Conservation (phyloP, 2,113 vertebrate genomes). For the Pedetes capensis region DNA sequence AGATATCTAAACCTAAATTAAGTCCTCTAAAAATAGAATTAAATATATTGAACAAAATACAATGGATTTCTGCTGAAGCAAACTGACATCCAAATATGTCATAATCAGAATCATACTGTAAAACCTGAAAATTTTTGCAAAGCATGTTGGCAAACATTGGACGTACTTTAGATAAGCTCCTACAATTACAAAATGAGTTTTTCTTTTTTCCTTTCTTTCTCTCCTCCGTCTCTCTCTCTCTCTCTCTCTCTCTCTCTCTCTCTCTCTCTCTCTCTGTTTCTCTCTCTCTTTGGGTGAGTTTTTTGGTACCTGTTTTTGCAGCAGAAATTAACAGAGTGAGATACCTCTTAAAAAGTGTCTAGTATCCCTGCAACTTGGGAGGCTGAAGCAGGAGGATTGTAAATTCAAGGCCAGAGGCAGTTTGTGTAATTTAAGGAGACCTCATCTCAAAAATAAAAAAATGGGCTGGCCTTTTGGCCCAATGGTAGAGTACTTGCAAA, state of each 20-base stretch:
- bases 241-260: too few species aligned
- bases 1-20: slow-evolving; percentile 38
- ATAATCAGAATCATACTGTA: slow-evolving; percentile 12
- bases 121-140: slow-evolving; percentile 22
- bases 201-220: background rate
- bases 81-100: background rate
- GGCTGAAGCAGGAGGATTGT: too few species aligned
- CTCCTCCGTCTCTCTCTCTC: too few species aligned
- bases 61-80: background rate
- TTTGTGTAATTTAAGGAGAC: too few species aligned
- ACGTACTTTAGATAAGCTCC: background rate
- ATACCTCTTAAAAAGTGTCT: background rate
- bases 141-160: background rate
- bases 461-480: too few species aligned
- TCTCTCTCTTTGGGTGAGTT: background rate
- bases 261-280: too few species aligned
- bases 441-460: too few species aligned
- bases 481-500: too few species aligned
- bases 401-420: too few species aligned
- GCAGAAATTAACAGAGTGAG: background rate
- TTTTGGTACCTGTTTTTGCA: background rate
- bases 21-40: slow-evolving; percentile 20
- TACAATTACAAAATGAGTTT: background rate
- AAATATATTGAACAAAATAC: slow-evolving; percentile 29
- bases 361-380: too few species aligned